Evolutionary conservation across 1,140 invertebrate species (phyloP), one percentile per base, ranked within the genome.

Genomic region (Orchesella cincta): DNA sequence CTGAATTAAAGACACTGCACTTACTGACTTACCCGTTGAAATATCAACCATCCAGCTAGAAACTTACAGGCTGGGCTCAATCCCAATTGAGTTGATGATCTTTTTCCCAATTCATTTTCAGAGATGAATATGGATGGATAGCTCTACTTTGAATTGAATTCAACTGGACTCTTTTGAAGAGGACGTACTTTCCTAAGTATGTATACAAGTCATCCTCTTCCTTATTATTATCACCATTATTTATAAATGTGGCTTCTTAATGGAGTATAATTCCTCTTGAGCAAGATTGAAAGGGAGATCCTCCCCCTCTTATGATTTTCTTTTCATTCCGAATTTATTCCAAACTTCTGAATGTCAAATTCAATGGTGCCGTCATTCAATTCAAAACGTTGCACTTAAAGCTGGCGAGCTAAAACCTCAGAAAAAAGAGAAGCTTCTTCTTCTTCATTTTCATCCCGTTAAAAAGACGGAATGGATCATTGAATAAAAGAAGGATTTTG

Each of bases 261-360:
- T 67, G 62, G 62, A 67, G 33, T 67, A 31, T 33, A 67, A 67
- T 57, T 57, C 54, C 54, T 57, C 62, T 67, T 33, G 62, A 67
- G 8, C 26, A 67, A 67, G 62, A 67, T 67, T 67, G 62, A 67
- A 67, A 67, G 62, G 23, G 62, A 33, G 29, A 26, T 67, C 62
- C 62, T 67, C 62, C 62, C 31, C 62, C 62, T 67, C 62, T 67
- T 67, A 33, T 33, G 62, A 23, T 67, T 67, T 67, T 67, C 62
- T 67, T 67, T 67, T 67, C 62, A 67, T 67, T 12, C 62, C 62
- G 62, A 67, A 67, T 67, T 67, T 67, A 67, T 33, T 31, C 29
- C 62, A 67, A 67, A 67, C 62, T 67, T 67, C 62, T 67, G 62
- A 67, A 67, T 67, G 62, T 67, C 62, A 33, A 31, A 31, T 67